A percentile compares a stretch with the other conserved stretches of the same genome.
phyloP scores from a whole-genome alignment of 1,140 invertebrate genomes.

The Drosophila nikananu region DNA sequence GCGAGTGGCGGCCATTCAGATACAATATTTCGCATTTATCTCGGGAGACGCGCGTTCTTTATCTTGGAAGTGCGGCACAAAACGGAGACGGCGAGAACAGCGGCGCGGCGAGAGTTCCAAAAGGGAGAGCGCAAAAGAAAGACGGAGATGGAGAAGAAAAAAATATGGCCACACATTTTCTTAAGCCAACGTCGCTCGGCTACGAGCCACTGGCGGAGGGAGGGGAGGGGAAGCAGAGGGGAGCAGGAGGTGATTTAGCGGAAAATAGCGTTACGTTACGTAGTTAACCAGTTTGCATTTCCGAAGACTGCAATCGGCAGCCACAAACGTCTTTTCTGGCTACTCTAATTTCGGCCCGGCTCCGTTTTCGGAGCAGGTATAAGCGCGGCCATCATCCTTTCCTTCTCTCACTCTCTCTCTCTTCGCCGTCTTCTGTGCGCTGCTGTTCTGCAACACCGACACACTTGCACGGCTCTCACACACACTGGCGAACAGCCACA shows the following conservation, averaged over 20 bases:
- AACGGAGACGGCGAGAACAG: constrained; percentile 74
- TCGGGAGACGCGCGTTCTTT: constrained; percentile 69
- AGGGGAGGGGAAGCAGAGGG: neutral
- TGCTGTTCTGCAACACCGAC: constrained; percentile 31
- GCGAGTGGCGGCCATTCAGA: constrained; percentile 35
- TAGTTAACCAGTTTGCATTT: constrained; percentile 77
- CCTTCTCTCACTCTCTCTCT: constrained; percentile 24
- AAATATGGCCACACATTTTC: constrained; percentile 82
- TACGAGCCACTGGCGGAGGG: constrained; percentile 3
- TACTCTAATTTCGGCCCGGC: constrained; percentile 53
- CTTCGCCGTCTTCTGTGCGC: constrained; percentile 18
- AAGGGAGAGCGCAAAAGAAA: constrained; percentile 70
- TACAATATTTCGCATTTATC: constrained; percentile 76
- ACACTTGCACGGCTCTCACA: constrained; percentile 45
- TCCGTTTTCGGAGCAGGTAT: constrained; percentile 67
- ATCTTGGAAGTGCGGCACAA: constrained; percentile 79
- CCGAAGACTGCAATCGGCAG: constrained; percentile 44
- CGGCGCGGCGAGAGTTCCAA: constrained; percentile 59
- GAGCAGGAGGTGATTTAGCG: constrained; percentile 52
- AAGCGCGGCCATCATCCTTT: constrained; percentile 66
- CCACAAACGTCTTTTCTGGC: constrained; percentile 40
- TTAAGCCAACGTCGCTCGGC: constrained; percentile 60
- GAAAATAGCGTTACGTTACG: constrained; percentile 70
- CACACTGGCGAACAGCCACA: constrained; percentile 10
- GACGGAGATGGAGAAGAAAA: constrained; percentile 61